Base-by-base conservation (phyloP, 2,797 vertebrate species). In the Sparidentex hasta region DNA sequence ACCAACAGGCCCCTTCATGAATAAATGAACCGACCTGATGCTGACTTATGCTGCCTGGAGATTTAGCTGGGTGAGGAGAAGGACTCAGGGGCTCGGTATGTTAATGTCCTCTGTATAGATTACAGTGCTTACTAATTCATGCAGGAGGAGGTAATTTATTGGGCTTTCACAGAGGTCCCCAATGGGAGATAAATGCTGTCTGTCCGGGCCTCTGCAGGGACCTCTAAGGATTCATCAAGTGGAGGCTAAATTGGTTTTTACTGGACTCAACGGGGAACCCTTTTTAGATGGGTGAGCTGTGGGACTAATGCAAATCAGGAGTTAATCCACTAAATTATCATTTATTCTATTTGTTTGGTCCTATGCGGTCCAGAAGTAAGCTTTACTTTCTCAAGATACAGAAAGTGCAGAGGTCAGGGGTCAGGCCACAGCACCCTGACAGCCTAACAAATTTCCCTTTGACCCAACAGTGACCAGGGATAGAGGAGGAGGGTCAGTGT, bases 71-170 rank as follows among this genome's bases (percentile, higher is more conserved):
- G 47, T 7, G 69, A 76, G 77, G 74, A 78, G 71, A 33, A 18
- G 58, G 63, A 74, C 69, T 61, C 41, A 1, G 44, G 85, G 80
- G 76, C 72, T 78, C 62, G 5, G 25, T 72, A 83, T 88, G 86
- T 83, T 88, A 84, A 91, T 88, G 85, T 71, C 78, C 61, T 82
- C 74, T n/a, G 54, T 89, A 92, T 88, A 78, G 91, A 93, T 91
- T 90, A 92, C 78, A 84, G 74, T 84, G 75, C 74, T 87, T 67
- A 90, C 90, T 92, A 89, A 93, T 93, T 92, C 88, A 92, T 90
- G 86, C 84, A 84, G 90, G 73, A 76, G 81, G 84, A 80, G 84
- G 85, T 90, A 88, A 94, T 94, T 94, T 92, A 90, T 93, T 80
- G 89, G 82, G 75, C 85, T 88, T 90, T 87, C 86, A 88, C 66